Evolutionary conservation across 2,888 invertebrate genomes (phyloP).

Genomic region (Luffia ferchaultella): DNA sequence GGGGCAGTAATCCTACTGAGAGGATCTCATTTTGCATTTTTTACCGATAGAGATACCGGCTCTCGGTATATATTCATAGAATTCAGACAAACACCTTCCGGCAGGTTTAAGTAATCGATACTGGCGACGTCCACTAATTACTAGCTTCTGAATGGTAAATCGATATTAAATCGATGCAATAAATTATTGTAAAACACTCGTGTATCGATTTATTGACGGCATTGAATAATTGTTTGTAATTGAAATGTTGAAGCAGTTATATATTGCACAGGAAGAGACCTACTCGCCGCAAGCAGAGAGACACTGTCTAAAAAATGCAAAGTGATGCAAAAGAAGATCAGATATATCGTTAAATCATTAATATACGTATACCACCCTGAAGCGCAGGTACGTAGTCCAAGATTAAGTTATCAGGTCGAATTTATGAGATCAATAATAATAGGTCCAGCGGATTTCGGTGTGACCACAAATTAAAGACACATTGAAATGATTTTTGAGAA

Average conservation of each 20-base stretch:
- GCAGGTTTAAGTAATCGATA: conserved; percentile 10
- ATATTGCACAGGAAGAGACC: conserved; percentile 4
- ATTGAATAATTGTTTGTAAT: conserved; percentile 40
- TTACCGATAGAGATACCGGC: too few species aligned
- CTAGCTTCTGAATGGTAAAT: conserved; percentile 27
- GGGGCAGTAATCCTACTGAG: too few species aligned
- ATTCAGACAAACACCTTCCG: background rate
- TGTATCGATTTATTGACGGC: conserved; percentile 29
- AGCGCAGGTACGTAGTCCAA: conserved; percentile 18
- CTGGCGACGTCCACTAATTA: conserved; percentile 22
- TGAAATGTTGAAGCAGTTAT: conserved; percentile 31
- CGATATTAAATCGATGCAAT: conserved; percentile 28
- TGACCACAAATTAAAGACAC: background rate
- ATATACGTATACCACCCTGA: background rate
- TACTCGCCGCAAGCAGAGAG: background rate
- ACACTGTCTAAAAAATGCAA: background rate
- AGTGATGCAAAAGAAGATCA: background rate
- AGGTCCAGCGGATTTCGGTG: conserved; percentile 22
- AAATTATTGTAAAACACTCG: conserved; percentile 25
- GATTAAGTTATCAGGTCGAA: conserved; percentile 43
- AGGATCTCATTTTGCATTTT: too few species aligned
- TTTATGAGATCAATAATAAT: conserved; percentile 36
- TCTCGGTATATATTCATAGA: too few species aligned
- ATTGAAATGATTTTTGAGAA: too few species aligned
- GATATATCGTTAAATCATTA: background rate